Evolutionary conservation across 2,797 vertebrate genomes (phyloP).

Genomic region (Catostomus latipinnis): DNA sequence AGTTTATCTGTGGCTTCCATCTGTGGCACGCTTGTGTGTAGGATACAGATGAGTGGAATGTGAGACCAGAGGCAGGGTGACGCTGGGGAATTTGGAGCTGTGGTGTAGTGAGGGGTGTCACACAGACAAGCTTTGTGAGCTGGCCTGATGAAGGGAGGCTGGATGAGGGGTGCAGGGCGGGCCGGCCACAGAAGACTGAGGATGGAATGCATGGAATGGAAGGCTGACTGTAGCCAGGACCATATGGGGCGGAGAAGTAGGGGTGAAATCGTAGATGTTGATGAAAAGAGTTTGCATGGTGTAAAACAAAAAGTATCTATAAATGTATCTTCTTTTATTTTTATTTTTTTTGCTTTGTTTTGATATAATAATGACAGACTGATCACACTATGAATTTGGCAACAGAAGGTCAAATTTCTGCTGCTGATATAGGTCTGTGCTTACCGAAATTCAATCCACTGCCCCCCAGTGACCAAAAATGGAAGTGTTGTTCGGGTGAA

Average conservation of each 20-base stretch:
- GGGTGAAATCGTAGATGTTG: not conserved
- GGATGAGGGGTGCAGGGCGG: slow-evolving; percentile 58
- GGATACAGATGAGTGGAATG: not conserved
- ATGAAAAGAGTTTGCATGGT: not conserved
- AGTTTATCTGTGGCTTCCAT: not conserved
- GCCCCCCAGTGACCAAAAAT: too few species aligned
- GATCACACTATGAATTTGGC: too few species aligned
- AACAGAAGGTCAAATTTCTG: too few species aligned
- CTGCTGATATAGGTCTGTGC: too few species aligned
- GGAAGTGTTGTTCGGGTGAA: too few species aligned
- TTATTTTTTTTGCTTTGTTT: slow-evolving; percentile 15
- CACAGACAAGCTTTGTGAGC: slow-evolving; percentile 66
- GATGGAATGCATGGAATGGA: slow-evolving; percentile 82
- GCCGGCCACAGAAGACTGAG: slow-evolving; percentile 72
- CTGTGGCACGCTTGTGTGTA: not conserved
- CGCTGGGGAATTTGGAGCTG: slow-evolving; percentile 49
- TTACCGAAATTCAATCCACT: too few species aligned
- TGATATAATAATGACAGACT: too few species aligned
- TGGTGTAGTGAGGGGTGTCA: slow-evolving; percentile 53
- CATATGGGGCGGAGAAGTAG: slow-evolving; percentile 5
- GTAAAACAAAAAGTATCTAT: not conserved
- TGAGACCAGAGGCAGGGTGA: slow-evolving; percentile 23
- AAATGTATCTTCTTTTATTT: not conserved
- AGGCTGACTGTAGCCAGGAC: slow-evolving; percentile 45
- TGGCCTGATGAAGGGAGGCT: slow-evolving; percentile 42